These are phyloP conservation scores for Recurvirostra avosetta DNA, from an alignment of 2,113 vertebrate species.

Conservation along the genomic window DNA sequence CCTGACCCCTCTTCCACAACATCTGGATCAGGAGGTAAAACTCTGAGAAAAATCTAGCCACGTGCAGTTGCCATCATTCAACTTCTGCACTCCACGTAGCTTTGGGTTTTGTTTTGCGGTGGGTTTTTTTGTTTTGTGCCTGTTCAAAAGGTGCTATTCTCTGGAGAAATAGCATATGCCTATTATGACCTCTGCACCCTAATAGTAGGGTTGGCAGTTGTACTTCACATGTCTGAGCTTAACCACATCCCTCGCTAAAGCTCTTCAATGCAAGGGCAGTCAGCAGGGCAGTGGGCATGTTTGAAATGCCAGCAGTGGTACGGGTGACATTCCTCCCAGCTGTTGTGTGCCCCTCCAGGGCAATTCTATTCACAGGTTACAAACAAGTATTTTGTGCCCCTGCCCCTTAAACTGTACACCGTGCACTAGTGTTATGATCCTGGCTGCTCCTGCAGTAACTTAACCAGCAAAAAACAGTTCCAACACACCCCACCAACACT, in stretches of 20 bases:
- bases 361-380: background rate
- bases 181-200: background rate
- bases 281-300: background rate
- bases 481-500: background rate
- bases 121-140: background rate
- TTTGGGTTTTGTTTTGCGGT: background rate
- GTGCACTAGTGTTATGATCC: accelerated
- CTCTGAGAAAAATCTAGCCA: background rate
- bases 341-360: accelerated
- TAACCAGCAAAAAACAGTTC: background rate
- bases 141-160: background rate
- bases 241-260: background rate
- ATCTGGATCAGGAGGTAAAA: background rate
- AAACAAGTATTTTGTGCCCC: background rate
- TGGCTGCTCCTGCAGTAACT: background rate
- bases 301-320: background rate
- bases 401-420: accelerated
- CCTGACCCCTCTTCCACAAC: background rate
- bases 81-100: background rate
- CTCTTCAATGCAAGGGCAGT: background rate
- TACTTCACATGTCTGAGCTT: background rate
- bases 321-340: background rate
- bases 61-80: background rate
- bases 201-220: background rate
- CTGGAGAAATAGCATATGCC: background rate